Base-by-base conservation (phyloP, 2,888 invertebrate genomes). In the Adela reaumurella region DNA sequence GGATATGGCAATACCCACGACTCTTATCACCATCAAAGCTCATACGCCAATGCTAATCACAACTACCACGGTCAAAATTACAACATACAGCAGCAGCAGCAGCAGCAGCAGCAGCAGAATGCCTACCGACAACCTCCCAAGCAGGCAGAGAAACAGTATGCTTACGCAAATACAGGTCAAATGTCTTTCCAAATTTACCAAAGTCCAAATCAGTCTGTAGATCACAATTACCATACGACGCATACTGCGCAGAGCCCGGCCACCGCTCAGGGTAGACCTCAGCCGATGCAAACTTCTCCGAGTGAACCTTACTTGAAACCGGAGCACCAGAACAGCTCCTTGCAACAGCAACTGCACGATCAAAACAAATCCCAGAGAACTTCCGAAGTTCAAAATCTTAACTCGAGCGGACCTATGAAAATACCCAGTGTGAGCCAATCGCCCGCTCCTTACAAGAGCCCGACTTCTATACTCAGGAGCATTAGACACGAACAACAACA, bases 401-500 rank as follows among this genome's bases (percentile, higher is more conserved):
- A n/a, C n/a, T n/a, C n/a, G n/a, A n/a, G n/a, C n/a, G n/a, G n/a
- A 11, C 11, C 35, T 11, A 35, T 11, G 35, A 35, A 35, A 14
- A 35, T 35, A 35, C 35, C 35, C 3, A 14, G 11, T 3, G 11
- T 35, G 3, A 14, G 11, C 14, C 35, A 35, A 60, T 68, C 61
- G 51, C 55, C 59, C 20, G 55, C 59, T 46, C 58, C 62, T 43
- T 67, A 67, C 51, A 77, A 68, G 59, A 76, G 67, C 57, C 74
- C 66, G 46, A 70, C 73, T 43, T 68, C 78, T 45, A 70, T 70
- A 20, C 57, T 79, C 50, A 64, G 79, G 51, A 77, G 74, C 54
- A 63, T 79, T 1, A 65, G 78, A 49, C 79, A 79, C 56, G 80
- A 80, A 45, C 78, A 76, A 53, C 70, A 74, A 2, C 70, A 65